Conservation (phyloP, 2,888 invertebrate genomes). For the Xanthorhoe spadicearia region DNA sequence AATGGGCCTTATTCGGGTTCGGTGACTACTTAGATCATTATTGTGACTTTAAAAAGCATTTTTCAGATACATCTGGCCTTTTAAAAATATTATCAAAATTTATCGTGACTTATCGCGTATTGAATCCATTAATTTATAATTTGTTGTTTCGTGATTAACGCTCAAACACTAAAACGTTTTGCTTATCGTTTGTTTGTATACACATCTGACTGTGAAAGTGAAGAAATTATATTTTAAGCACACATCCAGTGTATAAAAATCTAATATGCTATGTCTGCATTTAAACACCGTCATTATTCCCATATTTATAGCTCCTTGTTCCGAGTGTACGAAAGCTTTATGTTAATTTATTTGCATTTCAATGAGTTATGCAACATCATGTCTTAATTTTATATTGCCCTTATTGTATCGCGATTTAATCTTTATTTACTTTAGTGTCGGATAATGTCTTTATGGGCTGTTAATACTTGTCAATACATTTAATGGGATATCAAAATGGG, state of each 20-base stretch:
- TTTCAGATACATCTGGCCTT: background rate
- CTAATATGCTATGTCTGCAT: background rate
- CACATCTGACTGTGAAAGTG: too few relatives aligned
- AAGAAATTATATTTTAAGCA: background rate
- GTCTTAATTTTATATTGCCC: conserved; percentile 63
- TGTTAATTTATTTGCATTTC: conserved; percentile 80
- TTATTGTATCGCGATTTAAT: conserved; percentile 53
- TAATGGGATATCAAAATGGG: conserved; percentile 23
- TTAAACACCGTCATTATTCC: conserved; percentile 62
- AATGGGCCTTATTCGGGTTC: background rate
- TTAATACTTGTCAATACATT: conserved; percentile 38
- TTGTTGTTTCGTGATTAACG: too few relatives aligned
- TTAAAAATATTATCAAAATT: background rate
- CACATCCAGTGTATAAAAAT: background rate
- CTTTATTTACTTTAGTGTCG: conserved; percentile 35
- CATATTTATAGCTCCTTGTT: conserved; percentile 70
- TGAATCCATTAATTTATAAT: too few relatives aligned
- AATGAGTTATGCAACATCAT: conserved; percentile 73
- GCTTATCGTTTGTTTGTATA: too few relatives aligned
- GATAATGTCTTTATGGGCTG: conserved; percentile 32
- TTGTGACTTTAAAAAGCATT: background rate
- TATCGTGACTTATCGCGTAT: too few relatives aligned
- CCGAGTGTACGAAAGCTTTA: conserved; percentile 64
- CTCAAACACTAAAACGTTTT: too few relatives aligned
- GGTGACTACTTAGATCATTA: background rate